These are phyloP conservation scores for Taenaris catops DNA, from an alignment of 2,888 invertebrate species.

Conservation along the genomic window DNA sequence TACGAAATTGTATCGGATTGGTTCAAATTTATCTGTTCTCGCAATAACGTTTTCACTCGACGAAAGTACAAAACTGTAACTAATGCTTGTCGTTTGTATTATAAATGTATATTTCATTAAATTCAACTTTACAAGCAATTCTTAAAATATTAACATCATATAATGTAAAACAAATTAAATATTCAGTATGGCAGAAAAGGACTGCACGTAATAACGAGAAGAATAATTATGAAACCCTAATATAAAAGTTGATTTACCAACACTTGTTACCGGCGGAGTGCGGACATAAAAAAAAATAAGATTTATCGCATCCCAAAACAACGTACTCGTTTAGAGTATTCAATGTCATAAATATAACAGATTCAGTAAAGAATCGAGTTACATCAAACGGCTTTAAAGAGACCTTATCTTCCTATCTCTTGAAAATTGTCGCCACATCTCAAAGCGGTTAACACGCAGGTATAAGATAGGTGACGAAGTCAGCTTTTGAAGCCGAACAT, in stretches of 20 bases:
- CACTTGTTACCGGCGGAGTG: slow-evolving; percentile 9
- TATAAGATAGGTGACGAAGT: slow-evolving; percentile 62
- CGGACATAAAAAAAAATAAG: slow-evolving; percentile 18
- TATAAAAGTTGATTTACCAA: slow-evolving; percentile 8
- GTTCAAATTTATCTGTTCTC: no score
- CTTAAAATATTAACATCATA: background rate
- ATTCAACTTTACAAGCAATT: no score
- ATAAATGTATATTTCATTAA: no score
- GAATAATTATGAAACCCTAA: slow-evolving; percentile 5
- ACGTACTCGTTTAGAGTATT: slow-evolving; percentile 26
- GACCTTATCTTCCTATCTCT: slow-evolving; percentile 66
- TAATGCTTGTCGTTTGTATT: no score
- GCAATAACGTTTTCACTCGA: no score
- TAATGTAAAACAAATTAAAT: background rate
- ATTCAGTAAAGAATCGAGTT: slow-evolving; percentile 57
- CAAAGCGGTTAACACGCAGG: slow-evolving; percentile 43
- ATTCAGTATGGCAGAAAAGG: background rate
- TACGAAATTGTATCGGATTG: no score
- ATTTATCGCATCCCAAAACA: slow-evolving; percentile 22
- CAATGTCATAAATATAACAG: slow-evolving; percentile 55
- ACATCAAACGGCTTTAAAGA: slow-evolving; percentile 64
- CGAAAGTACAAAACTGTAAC: no score
- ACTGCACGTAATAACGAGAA: background rate
- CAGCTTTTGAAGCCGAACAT: slow-evolving; percentile 50
- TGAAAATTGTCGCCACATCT: slow-evolving; percentile 68